A percentile compares a stretch with the other conserved stretches of the same genome.
phyloP scores from a whole-genome alignment of 2,113 vertebrate genomes.

The Eurystomus gularis region DNA sequence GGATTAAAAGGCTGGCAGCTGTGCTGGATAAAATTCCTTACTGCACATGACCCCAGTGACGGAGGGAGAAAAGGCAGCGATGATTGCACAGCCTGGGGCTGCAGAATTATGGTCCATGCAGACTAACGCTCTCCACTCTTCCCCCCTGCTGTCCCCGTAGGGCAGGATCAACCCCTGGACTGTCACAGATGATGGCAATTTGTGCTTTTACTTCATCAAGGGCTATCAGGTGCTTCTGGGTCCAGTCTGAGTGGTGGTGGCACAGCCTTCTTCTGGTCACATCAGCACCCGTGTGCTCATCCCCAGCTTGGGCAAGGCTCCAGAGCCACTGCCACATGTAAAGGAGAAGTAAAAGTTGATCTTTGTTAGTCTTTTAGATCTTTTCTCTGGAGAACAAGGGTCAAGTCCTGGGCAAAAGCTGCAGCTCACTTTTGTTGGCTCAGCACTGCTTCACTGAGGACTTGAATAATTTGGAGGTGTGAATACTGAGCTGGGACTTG shows the following conservation, averaged over 20 bases:
- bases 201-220: neutral
- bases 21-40: neutral
- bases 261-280: neutral
- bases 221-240: neutral
- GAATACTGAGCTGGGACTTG: neutral
- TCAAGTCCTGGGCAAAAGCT: neutral
- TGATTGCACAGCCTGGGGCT: neutral
- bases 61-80: neutral
- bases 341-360: neutral
- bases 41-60: neutral
- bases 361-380: neutral
- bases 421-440: neutral
- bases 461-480: neutral
- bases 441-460: neutral
- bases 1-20: slow-evolving; percentile 38
- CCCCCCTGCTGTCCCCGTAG: neutral
- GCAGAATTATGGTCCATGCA: neutral
- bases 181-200: neutral
- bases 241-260: neutral
- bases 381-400: neutral
- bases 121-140: neutral
- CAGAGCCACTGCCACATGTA: neutral
- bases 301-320: neutral
- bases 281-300: accelerated
- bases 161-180: neutral